Conservation (phyloP, 2,888 invertebrate species). For the Mallateleia sp. region DNA sequence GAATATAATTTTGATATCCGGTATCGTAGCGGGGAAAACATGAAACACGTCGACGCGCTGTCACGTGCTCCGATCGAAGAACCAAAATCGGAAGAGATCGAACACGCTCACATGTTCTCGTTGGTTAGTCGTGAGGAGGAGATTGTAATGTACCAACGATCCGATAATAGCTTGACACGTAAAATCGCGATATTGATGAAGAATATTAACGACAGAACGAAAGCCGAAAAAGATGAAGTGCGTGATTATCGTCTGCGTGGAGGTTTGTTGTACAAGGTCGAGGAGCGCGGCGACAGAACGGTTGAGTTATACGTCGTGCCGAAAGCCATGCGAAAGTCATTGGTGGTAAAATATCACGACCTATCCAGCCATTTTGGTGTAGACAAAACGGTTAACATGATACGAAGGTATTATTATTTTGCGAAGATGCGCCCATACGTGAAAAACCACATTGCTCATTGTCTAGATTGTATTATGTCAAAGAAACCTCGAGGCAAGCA, state of each 20-base stretch:
- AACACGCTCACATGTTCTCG: neutral
- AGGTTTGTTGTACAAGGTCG: neutral
- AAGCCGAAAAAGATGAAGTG: neutral
- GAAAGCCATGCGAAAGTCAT: neutral
- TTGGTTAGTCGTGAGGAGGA: slow-evolving; percentile 23
- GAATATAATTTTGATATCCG: slow-evolving; percentile 16
- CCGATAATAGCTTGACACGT: slow-evolving; percentile 8
- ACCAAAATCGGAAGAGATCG: neutral
- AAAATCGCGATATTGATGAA: slow-evolving; percentile 84
- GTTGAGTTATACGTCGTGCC: slow-evolving; percentile 19
- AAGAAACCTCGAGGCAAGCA: slow-evolving; percentile 1
- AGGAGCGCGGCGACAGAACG: neutral
- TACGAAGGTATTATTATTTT: slow-evolving; percentile 20
- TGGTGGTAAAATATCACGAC: neutral
- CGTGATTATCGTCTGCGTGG: neutral
- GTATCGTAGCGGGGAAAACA: neutral
- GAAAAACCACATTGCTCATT: slow-evolving; percentile 11
- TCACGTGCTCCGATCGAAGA: neutral
- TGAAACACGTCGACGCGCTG: neutral
- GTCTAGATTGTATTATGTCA: slow-evolving; percentile 4
- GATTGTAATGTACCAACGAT: slow-evolving; percentile 28
- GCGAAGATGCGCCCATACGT: slow-evolving; percentile 6
- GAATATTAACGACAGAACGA: neutral
- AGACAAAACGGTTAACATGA: neutral
- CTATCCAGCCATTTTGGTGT: neutral